Base-by-base conservation (phyloP, 2,797 vertebrate species). In the Amblyraja radiata region DNA sequence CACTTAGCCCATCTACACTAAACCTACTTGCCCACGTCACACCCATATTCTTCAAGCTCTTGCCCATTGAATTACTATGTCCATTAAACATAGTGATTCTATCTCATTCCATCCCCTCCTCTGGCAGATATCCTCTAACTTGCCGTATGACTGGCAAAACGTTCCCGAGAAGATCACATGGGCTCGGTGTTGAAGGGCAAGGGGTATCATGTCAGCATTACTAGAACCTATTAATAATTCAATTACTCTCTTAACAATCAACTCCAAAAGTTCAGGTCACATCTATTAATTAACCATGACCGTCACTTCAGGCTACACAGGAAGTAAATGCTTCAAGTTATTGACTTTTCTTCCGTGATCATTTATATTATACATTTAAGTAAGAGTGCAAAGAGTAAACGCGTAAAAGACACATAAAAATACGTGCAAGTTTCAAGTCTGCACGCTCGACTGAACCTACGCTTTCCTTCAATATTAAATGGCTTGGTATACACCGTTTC, bases 251-350 rank as follows among this genome's bases (percentile, higher is more conserved):
- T 65, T 68, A 88, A 88, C 84, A 88, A 63, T 61, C 63, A 63
- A 88, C 61, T 63, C 84, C 84, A 88, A 88, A 65, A 68, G 61
- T 88, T 88, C 84, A 68, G 84, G 84, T 88, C 84, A 88, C 65
- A 14, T 88, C 84, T 65, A 88, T 88, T 88, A 65, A 88, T 88
- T 63, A 88, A 68, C 61, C n/a, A 65, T 18, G 84, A n/a, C 65
- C 84, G 65, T 65, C 61, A 65, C 84, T 88, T 65, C 84, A 88
- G 61, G 84, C 84, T 65, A 88, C 28, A 65, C 18, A 46, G 61
- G 21, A 65, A 88, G 61, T 88, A 65, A 68, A 88, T 65, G 14
- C 61, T 88, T 88, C 63, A 88, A 65, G 7, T 65, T 88, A 88
- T 88, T 88, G 84, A 88, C 61, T 14, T 88, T 88, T 88, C 58